Percentiles rank a stretch among this genome's conserved stretches.
These are phyloP conservation scores for Philopedon plagiatum DNA, from an alignment of 2,888 invertebrate genomes.

Conservation along the genomic window DNA sequence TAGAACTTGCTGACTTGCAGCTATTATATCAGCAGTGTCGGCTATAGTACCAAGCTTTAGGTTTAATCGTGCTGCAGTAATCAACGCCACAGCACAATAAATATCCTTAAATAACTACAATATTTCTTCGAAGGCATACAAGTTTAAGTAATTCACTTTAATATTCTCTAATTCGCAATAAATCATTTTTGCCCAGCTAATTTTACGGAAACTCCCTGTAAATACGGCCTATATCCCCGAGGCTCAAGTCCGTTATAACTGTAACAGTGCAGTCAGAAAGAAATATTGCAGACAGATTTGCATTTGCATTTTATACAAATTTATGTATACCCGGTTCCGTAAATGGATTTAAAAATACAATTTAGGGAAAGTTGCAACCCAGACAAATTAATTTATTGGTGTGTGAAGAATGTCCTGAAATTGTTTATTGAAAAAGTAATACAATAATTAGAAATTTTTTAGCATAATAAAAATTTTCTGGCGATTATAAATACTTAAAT, in stretches of 20 bases:
- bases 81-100: no score
- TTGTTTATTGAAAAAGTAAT: background rate
- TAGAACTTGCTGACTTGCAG: no score
- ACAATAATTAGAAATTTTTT: constrained; percentile 1
- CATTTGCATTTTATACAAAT: constrained; percentile 20
- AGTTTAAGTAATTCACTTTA: no score
- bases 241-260: constrained; percentile 27
- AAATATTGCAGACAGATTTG: constrained; percentile 21
- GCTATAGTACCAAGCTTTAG: no score
- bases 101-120: no score
- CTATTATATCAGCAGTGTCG: no score
- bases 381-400: constrained; percentile 8
- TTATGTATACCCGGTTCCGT: constrained; percentile 3
- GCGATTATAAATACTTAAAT: background rate
- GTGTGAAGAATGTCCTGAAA: background rate
- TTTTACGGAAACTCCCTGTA: constrained; percentile 7
- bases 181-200: background rate
- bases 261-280: constrained; percentile 9
- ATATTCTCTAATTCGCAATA: no score
- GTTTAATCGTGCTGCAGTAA: no score
- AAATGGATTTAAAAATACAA: background rate
- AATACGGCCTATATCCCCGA: constrained; percentile 18
- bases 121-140: no score
- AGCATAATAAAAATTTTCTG: background rate
- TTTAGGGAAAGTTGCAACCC: constrained; percentile 3